phyloP scores from a whole-genome alignment of 2,888 invertebrate species.

The Cloeon dipterum region DNA sequence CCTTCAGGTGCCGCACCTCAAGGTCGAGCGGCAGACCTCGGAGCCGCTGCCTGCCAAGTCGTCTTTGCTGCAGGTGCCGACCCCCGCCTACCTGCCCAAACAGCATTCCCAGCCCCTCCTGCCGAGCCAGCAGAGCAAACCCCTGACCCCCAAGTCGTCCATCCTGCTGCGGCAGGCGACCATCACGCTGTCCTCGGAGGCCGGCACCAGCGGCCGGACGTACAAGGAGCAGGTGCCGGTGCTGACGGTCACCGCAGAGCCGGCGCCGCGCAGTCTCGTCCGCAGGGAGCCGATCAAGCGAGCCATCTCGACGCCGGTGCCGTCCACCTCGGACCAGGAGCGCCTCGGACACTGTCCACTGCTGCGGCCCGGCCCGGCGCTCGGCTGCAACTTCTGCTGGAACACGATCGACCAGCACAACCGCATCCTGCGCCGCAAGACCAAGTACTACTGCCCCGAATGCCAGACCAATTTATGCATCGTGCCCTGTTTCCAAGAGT shows the following conservation, averaged over 20 bases:
- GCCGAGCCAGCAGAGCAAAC: conserved; percentile 24
- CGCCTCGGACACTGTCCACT: conserved; percentile 67
- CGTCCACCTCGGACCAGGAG: conserved; percentile 12
- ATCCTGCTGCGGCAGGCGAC: conserved; percentile 1
- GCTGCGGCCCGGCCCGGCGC: conserved; percentile 56
- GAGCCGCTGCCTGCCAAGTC: conserved; percentile 25
- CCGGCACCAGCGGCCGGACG: conserved; percentile 1
- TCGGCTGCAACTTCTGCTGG: conserved; percentile 80
- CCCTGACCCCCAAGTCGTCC: conserved; percentile 5
- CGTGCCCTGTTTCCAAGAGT: conserved; percentile 73
- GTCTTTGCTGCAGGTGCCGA: conserved; percentile 5
- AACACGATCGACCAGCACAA: conserved; percentile 69
- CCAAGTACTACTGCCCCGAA: conserved; percentile 76
- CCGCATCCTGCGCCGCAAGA: conserved; percentile 59
- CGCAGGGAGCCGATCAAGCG: conserved; percentile 18
- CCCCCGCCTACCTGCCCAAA: conserved; percentile 16
- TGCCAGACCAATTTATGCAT: conserved; percentile 75
- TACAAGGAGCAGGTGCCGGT: conserved; percentile 7
- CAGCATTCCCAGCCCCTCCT: conserved; percentile 41
- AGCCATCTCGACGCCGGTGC: conserved; percentile 34
- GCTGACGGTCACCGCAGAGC: conserved; percentile 6
- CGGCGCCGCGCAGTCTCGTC: conserved; percentile 1
- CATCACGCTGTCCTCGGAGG: conserved; percentile 2
- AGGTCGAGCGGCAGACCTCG: conserved; percentile 14
- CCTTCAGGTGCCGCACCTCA: background rate